Evolutionary conservation across 2,888 invertebrate genomes (phyloP).

Genomic region (Caenorhabditis sp.): DNA sequence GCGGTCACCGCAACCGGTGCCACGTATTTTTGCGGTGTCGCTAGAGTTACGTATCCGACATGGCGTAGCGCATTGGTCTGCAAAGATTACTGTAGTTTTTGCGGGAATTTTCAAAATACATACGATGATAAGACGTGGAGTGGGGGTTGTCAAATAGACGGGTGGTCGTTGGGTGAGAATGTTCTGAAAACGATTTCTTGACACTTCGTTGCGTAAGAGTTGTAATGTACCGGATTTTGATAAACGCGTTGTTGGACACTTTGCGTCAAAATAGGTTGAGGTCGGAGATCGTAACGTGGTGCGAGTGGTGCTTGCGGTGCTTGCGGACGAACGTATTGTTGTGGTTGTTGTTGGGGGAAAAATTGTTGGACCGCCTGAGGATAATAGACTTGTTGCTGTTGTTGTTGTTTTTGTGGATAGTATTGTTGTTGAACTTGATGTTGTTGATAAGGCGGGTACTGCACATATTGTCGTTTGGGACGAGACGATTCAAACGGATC

Average conservation of each 20-base stretch:
- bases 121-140: too few relatives aligned
- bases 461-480: too few relatives aligned
- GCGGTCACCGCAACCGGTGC: background rate
- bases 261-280: too few relatives aligned
- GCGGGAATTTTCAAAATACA: too few relatives aligned
- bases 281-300: conserved; percentile 13
- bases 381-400: background rate
- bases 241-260: too few relatives aligned
- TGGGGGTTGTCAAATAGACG: too few relatives aligned
- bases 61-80: background rate
- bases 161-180: too few relatives aligned
- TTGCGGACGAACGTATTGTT: background rate
- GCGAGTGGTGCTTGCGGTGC: too few relatives aligned
- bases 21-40: background rate
- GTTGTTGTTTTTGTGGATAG: conserved; percentile 12
- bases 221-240: too few relatives aligned
- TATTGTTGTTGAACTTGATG: conserved; percentile 11
- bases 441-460: conserved; percentile 10
- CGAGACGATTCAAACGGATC: too few relatives aligned
- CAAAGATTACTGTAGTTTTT: background rate
- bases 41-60: background rate
- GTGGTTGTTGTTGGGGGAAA: background rate
- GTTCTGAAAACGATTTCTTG: too few relatives aligned
- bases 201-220: too few relatives aligned
- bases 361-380: background rate